Evolutionary conservation across 1,140 invertebrate species (phyloP).

Genomic region (Leptestheria dahalacensis): DNA sequence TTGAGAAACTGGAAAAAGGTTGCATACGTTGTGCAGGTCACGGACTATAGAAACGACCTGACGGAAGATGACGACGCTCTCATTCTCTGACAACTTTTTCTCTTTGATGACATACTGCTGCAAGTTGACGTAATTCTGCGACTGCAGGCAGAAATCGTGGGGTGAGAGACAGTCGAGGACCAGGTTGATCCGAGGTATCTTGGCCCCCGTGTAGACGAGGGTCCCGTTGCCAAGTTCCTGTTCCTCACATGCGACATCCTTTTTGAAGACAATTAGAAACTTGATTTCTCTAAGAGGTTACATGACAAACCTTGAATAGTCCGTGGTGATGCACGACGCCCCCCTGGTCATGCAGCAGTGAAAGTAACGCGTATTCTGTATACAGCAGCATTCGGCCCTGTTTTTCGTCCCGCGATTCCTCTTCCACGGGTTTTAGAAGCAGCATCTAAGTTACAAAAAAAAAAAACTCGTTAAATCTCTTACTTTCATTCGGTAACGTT

Average conservation of each 20-base stretch:
- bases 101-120: conserved; percentile 70
- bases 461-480: neutral
- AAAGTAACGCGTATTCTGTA: conserved; percentile 61
- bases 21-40: conserved; percentile 50
- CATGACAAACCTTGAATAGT: conserved; percentile 49
- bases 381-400: conserved; percentile 70
- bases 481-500: neutral
- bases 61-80: conserved; percentile 59
- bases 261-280: conserved; percentile 19
- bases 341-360: conserved; percentile 48
- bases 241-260: conserved; percentile 57
- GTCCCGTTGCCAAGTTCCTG: conserved; percentile 33
- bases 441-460: conserved; percentile 31
- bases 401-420: conserved; percentile 56
- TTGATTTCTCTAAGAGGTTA: neutral
- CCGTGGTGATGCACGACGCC: conserved; percentile 67
- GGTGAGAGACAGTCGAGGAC: conserved; percentile 59
- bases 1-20: neutral
- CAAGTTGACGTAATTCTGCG: conserved; percentile 52
- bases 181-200: conserved; percentile 48
- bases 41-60: conserved; percentile 59
- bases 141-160: conserved; percentile 54
- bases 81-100: conserved; percentile 58
- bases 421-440: conserved; percentile 36
- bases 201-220: conserved; percentile 42